Base-by-base conservation (phyloP, 2,888 invertebrate genomes). In the Heterodera filipjevi region DNA sequence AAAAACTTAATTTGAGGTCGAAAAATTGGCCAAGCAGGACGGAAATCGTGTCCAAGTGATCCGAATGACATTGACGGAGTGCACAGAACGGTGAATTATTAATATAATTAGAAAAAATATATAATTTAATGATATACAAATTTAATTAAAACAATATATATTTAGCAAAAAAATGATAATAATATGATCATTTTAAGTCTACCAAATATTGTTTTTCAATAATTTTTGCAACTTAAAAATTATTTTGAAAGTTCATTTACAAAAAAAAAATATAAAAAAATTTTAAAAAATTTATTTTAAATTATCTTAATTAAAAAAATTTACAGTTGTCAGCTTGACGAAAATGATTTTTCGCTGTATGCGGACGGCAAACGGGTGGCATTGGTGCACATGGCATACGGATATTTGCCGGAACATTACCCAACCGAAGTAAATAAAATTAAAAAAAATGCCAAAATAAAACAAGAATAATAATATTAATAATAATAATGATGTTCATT, bases 221-320 rank as follows among this genome's bases (percentile, higher is more conserved):
- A n/a, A n/a, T n/a, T n/a, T n/a, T n/a, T n/a, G n/a, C n/a, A n/a
- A n/a, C n/a, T 49, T 77, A n/a, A 35, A 19, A 33, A 6, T n/a
- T 33, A 87, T 91, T 95, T 59, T n/a, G n/a, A n/a, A n/a, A 39
- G 10, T 39, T 39, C 39, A 39, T 39, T 39, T 6, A 39, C 3
- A 39, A 39, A 6, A 39, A 49, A 59, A n/a, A 59, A n/a, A 59
- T 27, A 59, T 59, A 5, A 27, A 59, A 22, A 72, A 72, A 46
- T 19, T 1, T 22, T 53, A 44, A 32, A 33, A 73, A n/a, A 22
- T 53, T 66, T 14, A 32, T 59, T 75, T 10, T 32, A 35, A 66
- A 33, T 53, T 6, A 22, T 39, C 32, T 33, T 53, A 27, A 44
- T 39, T 39, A 39, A 10, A 39, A 39, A 3, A 39, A 33, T 71